These are phyloP conservation scores for Bursaphelenchus mucronatus DNA, from an alignment of 1,140 invertebrate genomes.

Conservation along the genomic window DNA sequence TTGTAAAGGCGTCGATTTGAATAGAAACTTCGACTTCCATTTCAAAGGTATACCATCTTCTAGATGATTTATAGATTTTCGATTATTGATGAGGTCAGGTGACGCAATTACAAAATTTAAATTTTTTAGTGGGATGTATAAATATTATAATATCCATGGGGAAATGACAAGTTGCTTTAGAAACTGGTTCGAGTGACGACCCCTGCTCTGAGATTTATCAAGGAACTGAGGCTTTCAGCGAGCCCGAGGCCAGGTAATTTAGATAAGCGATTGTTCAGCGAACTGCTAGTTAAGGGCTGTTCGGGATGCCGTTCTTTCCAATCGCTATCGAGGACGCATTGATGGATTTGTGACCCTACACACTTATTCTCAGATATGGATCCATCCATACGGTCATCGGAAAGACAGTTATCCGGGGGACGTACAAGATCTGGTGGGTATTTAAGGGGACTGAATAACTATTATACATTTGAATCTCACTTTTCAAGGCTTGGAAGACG, in stretches of 20 bases:
- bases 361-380: conserved; percentile 61
- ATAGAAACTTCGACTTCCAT: conserved; percentile 59
- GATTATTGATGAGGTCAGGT: no score
- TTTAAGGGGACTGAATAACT: conserved; percentile 1
- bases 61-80: conserved; percentile 13
- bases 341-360: conserved; percentile 59
- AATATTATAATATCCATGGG: neutral
- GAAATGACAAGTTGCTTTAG: conserved; percentile 32
- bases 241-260: conserved; percentile 51
- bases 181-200: conserved; percentile 57
- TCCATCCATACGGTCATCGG: conserved; percentile 59
- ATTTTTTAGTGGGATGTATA: no score
- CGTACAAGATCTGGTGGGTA: conserved; percentile 54
- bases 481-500: neutral
- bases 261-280: neutral
- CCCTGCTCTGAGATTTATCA: conserved; percentile 61
- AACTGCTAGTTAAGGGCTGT: conserved; percentile 37
- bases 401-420: conserved; percentile 59
- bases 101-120: no score
- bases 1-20: conserved; percentile 56
- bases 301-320: conserved; percentile 53
- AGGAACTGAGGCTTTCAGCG: conserved; percentile 54
- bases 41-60: conserved; percentile 43
- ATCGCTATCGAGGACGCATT: conserved; percentile 50
- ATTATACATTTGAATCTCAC: neutral